These are phyloP conservation scores for Hirtodrosophila confusa DNA, from an alignment of 2,888 invertebrate species.

Conservation along the genomic window DNA sequence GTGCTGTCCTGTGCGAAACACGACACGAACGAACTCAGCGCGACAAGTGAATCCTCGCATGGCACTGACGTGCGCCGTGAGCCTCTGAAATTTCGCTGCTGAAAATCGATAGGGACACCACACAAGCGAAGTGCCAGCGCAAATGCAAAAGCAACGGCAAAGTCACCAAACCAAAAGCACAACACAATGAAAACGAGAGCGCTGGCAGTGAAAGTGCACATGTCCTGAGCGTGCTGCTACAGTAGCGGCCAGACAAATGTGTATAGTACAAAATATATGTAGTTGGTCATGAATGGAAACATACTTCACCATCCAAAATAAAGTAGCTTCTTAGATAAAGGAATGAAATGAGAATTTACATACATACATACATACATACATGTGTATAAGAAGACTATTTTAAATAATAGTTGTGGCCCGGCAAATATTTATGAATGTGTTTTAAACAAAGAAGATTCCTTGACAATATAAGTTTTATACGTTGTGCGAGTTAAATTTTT, in stretches of 20 bases:
- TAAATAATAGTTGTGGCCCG: too few relatives aligned
- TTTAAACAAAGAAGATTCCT: too few relatives aligned
- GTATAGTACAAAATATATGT: too few relatives aligned
- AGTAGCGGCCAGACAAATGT: slow-evolving; percentile 36
- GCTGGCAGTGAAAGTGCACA: slow-evolving; percentile 76
- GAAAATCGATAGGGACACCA: slow-evolving; percentile 79
- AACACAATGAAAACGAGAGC: slow-evolving; percentile 66
- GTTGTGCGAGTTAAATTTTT: too few relatives aligned
- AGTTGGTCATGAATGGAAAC: too few relatives aligned
- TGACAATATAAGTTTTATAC: too few relatives aligned
- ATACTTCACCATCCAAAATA: too few relatives aligned
- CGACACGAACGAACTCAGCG: slow-evolving; percentile 81
- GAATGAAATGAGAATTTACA: too few relatives aligned
- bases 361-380: too few relatives aligned
- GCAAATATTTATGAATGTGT: too few relatives aligned
- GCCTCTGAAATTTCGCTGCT: slow-evolving; percentile 79
- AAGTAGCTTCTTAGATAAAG: too few relatives aligned
- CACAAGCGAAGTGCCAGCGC: slow-evolving; percentile 50
- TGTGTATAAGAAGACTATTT: too few relatives aligned
- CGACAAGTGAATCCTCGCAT: slow-evolving; percentile 77
- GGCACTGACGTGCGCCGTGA: slow-evolving; percentile 73
- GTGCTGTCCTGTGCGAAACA: slow-evolving; percentile 61
- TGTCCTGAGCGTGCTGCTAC: slow-evolving; percentile 53
- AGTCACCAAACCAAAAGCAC: slow-evolving; percentile 66
- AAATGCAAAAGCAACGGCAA: slow-evolving; percentile 67